A percentile compares a stretch with the other conserved stretches of the same genome.
Conservation (phyloP, 2,113 vertebrate species). For the Notothenia rossii region DNA sequence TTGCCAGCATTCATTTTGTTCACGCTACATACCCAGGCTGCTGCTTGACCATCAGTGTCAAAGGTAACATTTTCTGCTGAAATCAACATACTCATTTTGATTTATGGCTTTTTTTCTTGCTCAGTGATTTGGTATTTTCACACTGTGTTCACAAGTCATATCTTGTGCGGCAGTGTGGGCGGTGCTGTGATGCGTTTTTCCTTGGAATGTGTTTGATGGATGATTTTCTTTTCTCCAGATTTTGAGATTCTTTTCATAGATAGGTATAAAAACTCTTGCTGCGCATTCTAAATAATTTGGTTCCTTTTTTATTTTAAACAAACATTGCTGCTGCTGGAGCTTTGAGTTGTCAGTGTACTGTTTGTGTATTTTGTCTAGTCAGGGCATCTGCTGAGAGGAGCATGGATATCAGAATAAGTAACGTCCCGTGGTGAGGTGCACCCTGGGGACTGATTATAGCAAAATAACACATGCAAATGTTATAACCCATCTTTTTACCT, state of each 20-base stretch:
- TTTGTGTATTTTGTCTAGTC: background rate
- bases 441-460: slow-evolving; percentile 14
- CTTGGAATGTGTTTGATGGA: background rate
- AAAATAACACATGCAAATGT: slow-evolving; percentile 27
- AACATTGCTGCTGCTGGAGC: background rate
- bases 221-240: background rate
- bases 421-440: slow-evolving; percentile 7
- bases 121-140: background rate
- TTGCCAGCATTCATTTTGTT: slow-evolving; percentile 22
- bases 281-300: background rate
- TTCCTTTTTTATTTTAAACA: background rate
- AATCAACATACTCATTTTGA: slow-evolving; percentile 28
- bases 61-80: slow-evolving; percentile 38
- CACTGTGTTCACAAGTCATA: background rate
- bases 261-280: background rate
- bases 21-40: slow-evolving; percentile 55
- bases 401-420: slow-evolving; percentile 13
- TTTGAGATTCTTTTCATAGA: background rate
- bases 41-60: slow-evolving; percentile 44
- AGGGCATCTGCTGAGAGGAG: slow-evolving; percentile 3
- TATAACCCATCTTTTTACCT: background rate
- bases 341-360: background rate
- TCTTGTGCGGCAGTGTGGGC: background rate
- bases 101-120: background rate
- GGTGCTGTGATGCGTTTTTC: background rate